These are phyloP conservation scores for Phlogophora meticulosa DNA, from an alignment of 2,888 invertebrate genomes.

Conservation along the genomic window DNA sequence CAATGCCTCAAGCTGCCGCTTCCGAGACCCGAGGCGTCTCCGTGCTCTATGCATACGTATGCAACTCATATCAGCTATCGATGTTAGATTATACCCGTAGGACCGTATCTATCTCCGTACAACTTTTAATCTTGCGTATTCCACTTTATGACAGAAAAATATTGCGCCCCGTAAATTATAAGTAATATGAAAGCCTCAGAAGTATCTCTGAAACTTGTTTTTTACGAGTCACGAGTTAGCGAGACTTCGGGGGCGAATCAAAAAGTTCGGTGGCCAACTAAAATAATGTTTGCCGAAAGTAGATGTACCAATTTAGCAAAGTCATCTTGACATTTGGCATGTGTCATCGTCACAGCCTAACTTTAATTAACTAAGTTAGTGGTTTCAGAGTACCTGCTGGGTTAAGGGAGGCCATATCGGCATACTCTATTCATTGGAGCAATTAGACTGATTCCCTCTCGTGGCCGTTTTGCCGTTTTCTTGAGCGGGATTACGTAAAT, in stretches of 20 bases:
- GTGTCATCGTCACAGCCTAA: conserved; percentile 21
- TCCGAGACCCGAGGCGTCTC: no score
- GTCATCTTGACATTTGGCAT: neutral
- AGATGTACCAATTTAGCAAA: conserved; percentile 29
- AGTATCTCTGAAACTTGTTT: conserved; percentile 17
- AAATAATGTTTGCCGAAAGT: conserved; percentile 28
- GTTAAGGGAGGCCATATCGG: conserved; percentile 21
- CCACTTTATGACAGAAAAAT: conserved; percentile 24
- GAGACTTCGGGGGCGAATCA: conserved; percentile 14
- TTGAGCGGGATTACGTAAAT: conserved; percentile 51
- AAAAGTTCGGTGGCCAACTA: conserved; percentile 31
- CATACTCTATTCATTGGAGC: conserved; percentile 23
- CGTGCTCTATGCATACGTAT: no score
- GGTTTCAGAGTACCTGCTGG: neutral
- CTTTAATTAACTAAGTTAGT: conserved; percentile 58
- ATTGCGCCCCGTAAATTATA: neutral
- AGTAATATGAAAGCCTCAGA: conserved; percentile 18
- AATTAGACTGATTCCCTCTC: conserved; percentile 43
- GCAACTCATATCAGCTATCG: no score
- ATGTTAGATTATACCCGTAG: neutral
- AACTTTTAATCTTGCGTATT: conserved; percentile 21
- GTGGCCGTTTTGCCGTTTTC: conserved; percentile 44
- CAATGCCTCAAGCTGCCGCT: no score
- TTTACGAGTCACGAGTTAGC: conserved; percentile 32
- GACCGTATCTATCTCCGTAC: neutral